Conservation (phyloP, 2,888 invertebrate genomes). For the Chaetogeoica ovagalla region DNA sequence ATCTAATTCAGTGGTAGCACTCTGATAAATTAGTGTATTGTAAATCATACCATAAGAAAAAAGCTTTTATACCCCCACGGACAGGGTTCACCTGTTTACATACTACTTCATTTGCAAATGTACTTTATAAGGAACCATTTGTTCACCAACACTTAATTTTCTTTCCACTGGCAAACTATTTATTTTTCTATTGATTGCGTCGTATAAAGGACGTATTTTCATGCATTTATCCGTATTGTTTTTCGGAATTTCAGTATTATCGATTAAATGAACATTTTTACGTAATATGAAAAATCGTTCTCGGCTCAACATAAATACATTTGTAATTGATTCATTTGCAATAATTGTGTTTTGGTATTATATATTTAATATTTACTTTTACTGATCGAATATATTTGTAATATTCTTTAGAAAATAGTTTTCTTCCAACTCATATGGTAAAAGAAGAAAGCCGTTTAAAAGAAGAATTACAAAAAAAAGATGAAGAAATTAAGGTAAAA, state of each 20-base stretch:
- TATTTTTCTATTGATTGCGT: conserved; percentile 54
- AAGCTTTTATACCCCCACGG: conserved; percentile 55
- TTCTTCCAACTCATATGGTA: background rate
- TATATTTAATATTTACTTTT: background rate
- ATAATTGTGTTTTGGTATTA: no score
- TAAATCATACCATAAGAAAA: conserved; percentile 54
- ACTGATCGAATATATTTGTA: background rate
- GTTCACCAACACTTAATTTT: conserved; percentile 56
- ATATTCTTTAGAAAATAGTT: background rate
- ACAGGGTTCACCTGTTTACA: conserved; percentile 57
- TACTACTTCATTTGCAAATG: conserved; percentile 57
- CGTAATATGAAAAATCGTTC: no score
- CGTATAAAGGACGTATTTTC: conserved; percentile 56
- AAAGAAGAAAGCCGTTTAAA: background rate
- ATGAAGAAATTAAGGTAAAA: background rate
- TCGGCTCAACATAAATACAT: conserved; percentile 14
- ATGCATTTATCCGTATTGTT: conserved; percentile 55
- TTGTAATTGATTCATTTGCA: no score
- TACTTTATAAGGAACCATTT: conserved; percentile 54
- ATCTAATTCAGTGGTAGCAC: conserved; percentile 56
- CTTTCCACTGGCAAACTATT: conserved; percentile 53
- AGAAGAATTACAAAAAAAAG: background rate
- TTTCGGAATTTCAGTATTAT: conserved; percentile 53
- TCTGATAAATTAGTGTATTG: conserved; percentile 57
- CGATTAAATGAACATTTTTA: conserved; percentile 56